Evolutionary conservation across 2,797 vertebrate species (phyloP).

Genomic region (Taeniopygia guttata): DNA sequence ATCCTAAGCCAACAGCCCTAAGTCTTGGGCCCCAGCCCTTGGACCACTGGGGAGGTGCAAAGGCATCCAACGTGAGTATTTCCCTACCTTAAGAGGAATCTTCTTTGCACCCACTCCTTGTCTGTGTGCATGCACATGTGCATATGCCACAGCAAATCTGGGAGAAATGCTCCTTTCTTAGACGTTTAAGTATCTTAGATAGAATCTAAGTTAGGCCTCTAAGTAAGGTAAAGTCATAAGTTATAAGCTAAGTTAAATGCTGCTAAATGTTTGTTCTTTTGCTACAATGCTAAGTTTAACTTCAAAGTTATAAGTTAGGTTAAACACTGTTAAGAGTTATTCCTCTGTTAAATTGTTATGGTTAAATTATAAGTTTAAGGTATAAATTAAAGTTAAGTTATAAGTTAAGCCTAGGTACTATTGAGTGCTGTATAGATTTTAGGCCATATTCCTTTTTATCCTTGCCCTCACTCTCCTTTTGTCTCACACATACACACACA

Average conservation of each 20-base stretch:
- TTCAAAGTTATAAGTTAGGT: accelerated
- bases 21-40: accelerated
- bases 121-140: accelerated
- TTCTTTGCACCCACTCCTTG: neutral
- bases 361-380: neutral
- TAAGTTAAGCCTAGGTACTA: neutral
- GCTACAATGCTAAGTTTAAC: neutral
- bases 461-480: neutral
- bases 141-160: neutral
- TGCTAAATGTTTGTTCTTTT: neutral
- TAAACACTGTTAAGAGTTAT: neutral
- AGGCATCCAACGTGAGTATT: neutral
- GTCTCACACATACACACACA: neutral
- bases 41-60: too few relatives aligned
- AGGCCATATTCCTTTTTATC: neutral
- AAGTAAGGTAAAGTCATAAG: neutral
- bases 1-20: neutral
- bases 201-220: neutral
- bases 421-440: neutral
- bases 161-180: neutral
- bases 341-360: neutral
- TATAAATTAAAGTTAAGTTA: neutral
- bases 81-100: neutral
- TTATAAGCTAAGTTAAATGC: neutral
- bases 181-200: neutral